Percentiles rank a stretch among this genome's conserved stretches.
Conservation (phyloP, 2,797 vertebrate species). For the Melanotaenia trifasciata region DNA sequence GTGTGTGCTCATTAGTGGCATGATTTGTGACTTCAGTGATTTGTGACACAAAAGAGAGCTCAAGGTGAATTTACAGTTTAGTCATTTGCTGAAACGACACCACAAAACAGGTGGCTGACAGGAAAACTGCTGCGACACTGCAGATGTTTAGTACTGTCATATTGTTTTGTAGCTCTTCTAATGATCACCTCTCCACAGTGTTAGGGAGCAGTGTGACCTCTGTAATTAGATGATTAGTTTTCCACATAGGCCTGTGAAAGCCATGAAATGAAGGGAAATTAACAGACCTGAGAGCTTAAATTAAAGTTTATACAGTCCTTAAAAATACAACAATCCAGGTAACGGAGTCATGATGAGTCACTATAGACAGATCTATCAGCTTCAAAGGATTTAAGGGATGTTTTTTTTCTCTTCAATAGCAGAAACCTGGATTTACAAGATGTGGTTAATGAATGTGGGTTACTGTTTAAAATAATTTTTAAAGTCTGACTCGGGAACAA, state of each 20-base stretch:
- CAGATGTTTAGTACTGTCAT: neutral
- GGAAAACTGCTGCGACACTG: conserved; percentile 21
- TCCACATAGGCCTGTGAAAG: conserved; percentile 18
- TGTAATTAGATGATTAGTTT: conserved; percentile 31
- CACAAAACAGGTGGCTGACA: conserved; percentile 36
- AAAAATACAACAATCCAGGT: conserved; percentile 19
- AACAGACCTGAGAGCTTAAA: conserved; percentile 12
- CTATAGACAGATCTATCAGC: neutral
- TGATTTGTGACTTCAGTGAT: conserved; percentile 9
- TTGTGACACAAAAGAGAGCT: conserved; percentile 10
- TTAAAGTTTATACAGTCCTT: conserved; percentile 18
- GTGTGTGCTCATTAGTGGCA: conserved; percentile 26
- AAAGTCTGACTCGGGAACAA: neutral
- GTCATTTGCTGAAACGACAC: neutral
- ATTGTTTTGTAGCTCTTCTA: conserved; percentile 9
- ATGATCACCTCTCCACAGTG: neutral
- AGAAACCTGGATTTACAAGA: conserved; percentile 1
- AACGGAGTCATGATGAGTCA: conserved; percentile 26
- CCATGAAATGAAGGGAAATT: conserved; percentile 46
- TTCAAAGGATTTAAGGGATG: neutral
- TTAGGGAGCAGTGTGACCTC: neutral
- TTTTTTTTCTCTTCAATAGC: conserved; percentile 5
- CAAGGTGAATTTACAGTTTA: conserved; percentile 34
- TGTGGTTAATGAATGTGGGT: neutral
- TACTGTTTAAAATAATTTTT: neutral